Evolutionary conservation across 2,113 vertebrate species (phyloP).

Genomic region (Eublepharis macularius): DNA sequence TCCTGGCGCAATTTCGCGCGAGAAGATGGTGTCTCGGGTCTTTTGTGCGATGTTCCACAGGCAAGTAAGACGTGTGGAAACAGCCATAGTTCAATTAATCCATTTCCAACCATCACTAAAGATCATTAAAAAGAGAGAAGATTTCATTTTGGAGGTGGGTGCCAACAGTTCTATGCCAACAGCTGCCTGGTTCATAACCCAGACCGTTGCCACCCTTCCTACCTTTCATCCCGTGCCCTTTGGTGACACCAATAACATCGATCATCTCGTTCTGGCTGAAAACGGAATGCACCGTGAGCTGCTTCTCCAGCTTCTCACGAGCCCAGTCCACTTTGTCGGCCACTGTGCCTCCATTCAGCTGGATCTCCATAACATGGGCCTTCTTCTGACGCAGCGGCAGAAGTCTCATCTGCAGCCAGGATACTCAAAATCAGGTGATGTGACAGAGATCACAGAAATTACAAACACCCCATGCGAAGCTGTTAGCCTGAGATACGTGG

Average conservation of each 20-base stretch:
- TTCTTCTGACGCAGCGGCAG: constrained; percentile 82
- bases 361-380: constrained; percentile 84
- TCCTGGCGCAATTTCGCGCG: too few species aligned
- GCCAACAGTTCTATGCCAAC: not conserved
- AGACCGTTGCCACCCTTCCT: not conserved
- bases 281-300: constrained; percentile 71
- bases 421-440: too few species aligned
- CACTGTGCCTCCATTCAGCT: constrained; percentile 79
- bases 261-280: constrained; percentile 82
- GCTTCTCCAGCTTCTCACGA: constrained; percentile 79
- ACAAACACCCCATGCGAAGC: not conserved
- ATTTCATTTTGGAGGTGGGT: too few species aligned
- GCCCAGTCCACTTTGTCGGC: constrained; percentile 84
- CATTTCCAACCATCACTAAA: too few species aligned
- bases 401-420: constrained; percentile 76
- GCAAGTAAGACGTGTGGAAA: too few species aligned
- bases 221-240: constrained; percentile 84
- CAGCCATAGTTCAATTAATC: too few species aligned
- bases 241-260: constrained; percentile 81
- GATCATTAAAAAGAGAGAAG: too few species aligned
- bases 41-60: too few species aligned
- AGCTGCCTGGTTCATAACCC: not conserved
- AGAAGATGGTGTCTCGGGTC: too few species aligned
- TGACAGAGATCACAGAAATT: not conserved
- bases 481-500: not conserved